phyloP scores from a whole-genome alignment of 2,113 vertebrate genomes.

The Plestiodon gilberti region DNA sequence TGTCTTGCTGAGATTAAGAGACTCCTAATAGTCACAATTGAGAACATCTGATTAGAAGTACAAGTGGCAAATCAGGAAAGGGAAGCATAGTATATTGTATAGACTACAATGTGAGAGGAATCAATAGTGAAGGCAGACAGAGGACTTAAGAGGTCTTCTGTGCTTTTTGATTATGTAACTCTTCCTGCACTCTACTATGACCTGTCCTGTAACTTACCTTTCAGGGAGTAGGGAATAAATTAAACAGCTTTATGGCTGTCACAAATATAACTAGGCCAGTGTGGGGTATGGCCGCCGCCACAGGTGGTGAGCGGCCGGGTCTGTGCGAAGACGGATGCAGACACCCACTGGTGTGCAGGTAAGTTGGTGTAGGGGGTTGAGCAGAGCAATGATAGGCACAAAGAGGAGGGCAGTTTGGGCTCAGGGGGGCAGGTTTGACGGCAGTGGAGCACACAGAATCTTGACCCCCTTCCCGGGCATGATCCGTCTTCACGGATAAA shows the following conservation, averaged over 20 bases:
- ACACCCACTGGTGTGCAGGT: too few relatives aligned
- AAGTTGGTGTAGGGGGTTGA: too few relatives aligned
- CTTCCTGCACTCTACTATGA: background rate
- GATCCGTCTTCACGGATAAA: too few relatives aligned
- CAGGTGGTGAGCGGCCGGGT: too few relatives aligned
- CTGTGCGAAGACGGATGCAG: too few relatives aligned
- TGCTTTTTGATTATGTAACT: background rate
- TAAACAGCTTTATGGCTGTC: background rate
- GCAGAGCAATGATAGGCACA: too few relatives aligned
- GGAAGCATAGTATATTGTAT: background rate
- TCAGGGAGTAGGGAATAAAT: background rate
- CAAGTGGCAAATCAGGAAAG: background rate
- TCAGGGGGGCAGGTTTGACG: too few relatives aligned
- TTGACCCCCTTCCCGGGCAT: too few relatives aligned
- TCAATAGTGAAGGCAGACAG: background rate
- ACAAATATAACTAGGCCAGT: too few relatives aligned
- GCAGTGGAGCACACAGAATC: too few relatives aligned
- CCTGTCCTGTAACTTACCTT: background rate
- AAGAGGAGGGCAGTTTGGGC: too few relatives aligned
- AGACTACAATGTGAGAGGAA: background rate
- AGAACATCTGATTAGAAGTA: background rate
- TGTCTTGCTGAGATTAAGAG: background rate
- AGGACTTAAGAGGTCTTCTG: conserved; percentile 10
- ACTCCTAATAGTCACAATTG: background rate
- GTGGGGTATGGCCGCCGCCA: too few relatives aligned